Evolutionary conservation across 2,797 vertebrate species (phyloP), one percentile per base, ranked within the genome.

Genomic region (Eurystomus glaucurus): DNA sequence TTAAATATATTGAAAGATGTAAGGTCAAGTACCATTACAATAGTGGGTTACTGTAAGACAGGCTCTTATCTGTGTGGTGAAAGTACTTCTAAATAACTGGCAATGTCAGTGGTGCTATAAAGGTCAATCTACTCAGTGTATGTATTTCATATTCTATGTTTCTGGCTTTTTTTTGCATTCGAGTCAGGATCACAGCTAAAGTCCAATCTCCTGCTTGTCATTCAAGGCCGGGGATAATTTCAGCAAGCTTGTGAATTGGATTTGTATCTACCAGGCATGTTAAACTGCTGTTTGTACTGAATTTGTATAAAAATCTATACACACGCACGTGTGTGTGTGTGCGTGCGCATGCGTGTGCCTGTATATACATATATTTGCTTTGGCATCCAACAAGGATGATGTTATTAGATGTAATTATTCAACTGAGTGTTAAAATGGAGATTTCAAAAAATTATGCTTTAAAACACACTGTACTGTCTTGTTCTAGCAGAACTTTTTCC

Each of bases 301-400:
- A 60, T 76, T 74, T 65, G 8, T 46, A 46, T 55, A 52, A 54
- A 37, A 65, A 41, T 21, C 37, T 37, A 37, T 37, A 37, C 37
- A 7, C 31, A 11, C 45, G 19, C 11, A 13, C 4, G 3, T 8
- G 3, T 48, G 7, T 21, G 4, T 25, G 10, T 39, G 7, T n/a
- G 3, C 26, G 2, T 46, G 5, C 20, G 4, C 45, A 46, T 20
- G 23, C 6, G 29, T 25, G 10, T 33, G 9, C 23, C 14, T 57
- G 13, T 13, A 35, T 26, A n/a, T 54, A 22, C 21, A 10, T 65
- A 11, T 17, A 35, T 66, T 93, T 81, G 2, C 39, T 72, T 86
- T 33, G 72, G 25, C 16, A 10, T 41, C 19, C 46, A 37, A 37
- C 37, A 37, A 37, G 37, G 37, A 76, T 66, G 10, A 74, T 74